phyloP scores from a whole-genome alignment of 2,888 invertebrate species.

The Axea sp. region DNA sequence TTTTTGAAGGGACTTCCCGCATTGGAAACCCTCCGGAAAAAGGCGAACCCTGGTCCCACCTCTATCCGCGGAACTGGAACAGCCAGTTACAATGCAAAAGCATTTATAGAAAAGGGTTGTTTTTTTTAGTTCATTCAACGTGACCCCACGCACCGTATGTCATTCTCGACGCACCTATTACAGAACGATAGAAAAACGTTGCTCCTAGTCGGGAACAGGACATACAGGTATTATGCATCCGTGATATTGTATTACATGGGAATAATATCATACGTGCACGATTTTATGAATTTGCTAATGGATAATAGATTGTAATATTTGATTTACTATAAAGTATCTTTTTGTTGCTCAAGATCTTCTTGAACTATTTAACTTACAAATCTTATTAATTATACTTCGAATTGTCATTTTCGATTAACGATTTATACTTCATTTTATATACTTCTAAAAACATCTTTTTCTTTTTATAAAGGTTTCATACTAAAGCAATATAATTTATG shows the following conservation, averaged over 20 bases:
- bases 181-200: conserved; percentile 27
- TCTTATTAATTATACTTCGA: too few species aligned
- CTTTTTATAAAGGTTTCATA: too few species aligned
- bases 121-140: conserved; percentile 63
- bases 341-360: too few species aligned
- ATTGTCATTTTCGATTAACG: too few species aligned
- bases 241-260: conserved; percentile 51
- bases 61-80: conserved; percentile 62
- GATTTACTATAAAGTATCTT: conserved; percentile 22
- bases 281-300: conserved; percentile 22
- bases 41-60: conserved; percentile 60
- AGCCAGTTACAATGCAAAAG: conserved; percentile 63
- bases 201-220: conserved; percentile 54
- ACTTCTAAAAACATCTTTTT: too few species aligned
- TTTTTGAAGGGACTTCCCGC: conserved; percentile 68
- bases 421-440: too few species aligned
- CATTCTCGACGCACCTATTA: conserved; percentile 62
- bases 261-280: conserved; percentile 32
- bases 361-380: too few species aligned
- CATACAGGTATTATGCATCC: conserved; percentile 41
- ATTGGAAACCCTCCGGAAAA: conserved; percentile 67
- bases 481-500: too few species aligned
- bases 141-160: conserved; percentile 71
- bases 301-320: conserved; percentile 44
- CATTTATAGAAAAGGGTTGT: conserved; percentile 65